Evolutionary conservation across 2,888 invertebrate species (phyloP).

Genomic region (Lycophotia porphyrea): DNA sequence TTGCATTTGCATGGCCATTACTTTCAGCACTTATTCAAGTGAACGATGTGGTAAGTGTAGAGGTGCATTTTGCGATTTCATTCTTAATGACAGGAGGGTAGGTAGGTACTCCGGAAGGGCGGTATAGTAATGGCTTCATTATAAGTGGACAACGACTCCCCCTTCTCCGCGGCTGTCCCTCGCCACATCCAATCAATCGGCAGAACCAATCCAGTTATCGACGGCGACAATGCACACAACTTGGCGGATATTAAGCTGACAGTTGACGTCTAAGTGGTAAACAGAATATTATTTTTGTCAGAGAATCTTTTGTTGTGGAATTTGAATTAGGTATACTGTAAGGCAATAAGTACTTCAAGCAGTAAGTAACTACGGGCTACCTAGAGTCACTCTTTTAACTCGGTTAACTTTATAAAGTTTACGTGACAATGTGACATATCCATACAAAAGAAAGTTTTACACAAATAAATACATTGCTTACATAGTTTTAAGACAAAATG

Average conservation of each 20-base stretch:
- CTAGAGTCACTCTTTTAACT: not conserved
- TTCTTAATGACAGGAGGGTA: conserved; percentile 61
- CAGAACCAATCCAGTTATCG: conserved; percentile 66
- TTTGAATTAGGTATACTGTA: not conserved
- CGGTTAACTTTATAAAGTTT: not conserved
- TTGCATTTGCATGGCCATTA: conserved; percentile 51
- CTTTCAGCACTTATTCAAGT: conserved; percentile 40
- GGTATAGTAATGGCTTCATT: conserved; percentile 58
- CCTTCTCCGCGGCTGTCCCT: conserved; percentile 10
- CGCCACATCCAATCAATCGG: conserved; percentile 71
- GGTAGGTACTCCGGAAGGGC: conserved; percentile 31
- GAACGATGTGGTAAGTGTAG: conserved; percentile 49
- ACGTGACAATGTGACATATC: not conserved
- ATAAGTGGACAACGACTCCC: conserved; percentile 61
- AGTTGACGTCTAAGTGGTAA: conserved; percentile 16
- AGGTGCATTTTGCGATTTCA: conserved; percentile 61
- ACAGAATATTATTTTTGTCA: conserved; percentile 24
- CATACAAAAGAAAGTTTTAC: not conserved
- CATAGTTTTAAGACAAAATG: not conserved
- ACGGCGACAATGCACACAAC: conserved; percentile 56
- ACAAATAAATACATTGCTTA: not conserved
- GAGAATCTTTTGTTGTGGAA: not conserved
- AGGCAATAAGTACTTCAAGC: not conserved
- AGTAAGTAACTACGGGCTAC: not conserved
- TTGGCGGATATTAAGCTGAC: conserved; percentile 38